Conservation (phyloP, 2,888 invertebrate genomes). For the Thysanoteuthis rhombus region DNA sequence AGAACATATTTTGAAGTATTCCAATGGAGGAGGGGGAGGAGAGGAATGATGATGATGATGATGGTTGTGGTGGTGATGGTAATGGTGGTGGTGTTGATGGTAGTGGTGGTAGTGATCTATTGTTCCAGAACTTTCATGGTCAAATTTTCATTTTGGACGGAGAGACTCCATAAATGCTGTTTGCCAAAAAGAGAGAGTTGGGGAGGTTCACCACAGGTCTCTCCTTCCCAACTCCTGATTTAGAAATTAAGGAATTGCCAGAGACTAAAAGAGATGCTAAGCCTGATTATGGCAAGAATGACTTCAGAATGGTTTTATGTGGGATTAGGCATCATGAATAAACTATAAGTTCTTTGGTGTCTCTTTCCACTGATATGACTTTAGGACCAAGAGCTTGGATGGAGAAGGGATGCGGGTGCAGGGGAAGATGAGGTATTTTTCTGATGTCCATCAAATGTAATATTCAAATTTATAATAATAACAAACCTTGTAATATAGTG, state of each 20-base stretch:
- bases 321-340: background rate
- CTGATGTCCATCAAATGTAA: background rate
- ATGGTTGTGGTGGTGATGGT: too few relatives aligned
- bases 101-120: background rate
- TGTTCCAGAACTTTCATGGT: background rate
- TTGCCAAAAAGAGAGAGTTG: background rate
- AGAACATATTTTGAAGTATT: too few relatives aligned
- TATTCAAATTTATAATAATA: background rate
- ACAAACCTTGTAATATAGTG: background rate
- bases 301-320: background rate
- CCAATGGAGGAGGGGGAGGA: too few relatives aligned
- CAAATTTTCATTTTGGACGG: background rate
- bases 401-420: background rate
- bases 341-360: background rate
- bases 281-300: background rate
- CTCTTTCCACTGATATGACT: background rate
- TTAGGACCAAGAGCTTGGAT: background rate
- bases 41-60: too few relatives aligned
- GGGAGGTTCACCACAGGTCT: background rate
- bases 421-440: background rate
- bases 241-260: background rate
- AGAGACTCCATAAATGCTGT: background rate
- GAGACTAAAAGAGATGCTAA: slow-evolving; percentile 12
- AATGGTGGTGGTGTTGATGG: too few relatives aligned
- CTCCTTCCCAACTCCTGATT: background rate